Evolutionary conservation across 2,888 invertebrate species (phyloP), one percentile per base, ranked within the genome.

Genomic region (Buathra laborator): DNA sequence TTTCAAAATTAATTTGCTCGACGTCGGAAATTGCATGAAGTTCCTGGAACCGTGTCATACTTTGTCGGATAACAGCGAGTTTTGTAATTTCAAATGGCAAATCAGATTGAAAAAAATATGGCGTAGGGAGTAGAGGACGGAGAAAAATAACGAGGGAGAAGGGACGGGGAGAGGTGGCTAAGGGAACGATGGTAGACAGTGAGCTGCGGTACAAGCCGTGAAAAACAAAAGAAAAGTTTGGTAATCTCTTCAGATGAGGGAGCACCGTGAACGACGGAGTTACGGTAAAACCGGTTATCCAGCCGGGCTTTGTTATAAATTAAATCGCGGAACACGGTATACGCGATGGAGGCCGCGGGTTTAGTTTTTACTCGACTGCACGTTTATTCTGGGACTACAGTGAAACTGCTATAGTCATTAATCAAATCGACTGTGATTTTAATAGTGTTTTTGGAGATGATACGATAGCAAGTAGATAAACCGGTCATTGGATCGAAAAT

Each of bases 201-300:
- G 29, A 67, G 37, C 71, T 24, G 48, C 59, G 43, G 37, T 19
- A n/a, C 10, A 51, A 53, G 43, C 6, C 37, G 43, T 44, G 37
- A 56, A 46, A 84, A 81, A 81, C 67, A 84, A 67, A 84, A 81
- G 51, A 37, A 68, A 84, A 84, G 71, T 76, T 81, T 43, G 77
- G 70, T 84, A 84, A 84, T 84, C 81, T 81, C 46, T 68, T 68
- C 66, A 66, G 75, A 82, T 75, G 64, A 77, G 66, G 56, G 62
- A 80, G 24, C 56, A 24, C 24, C 37, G 24, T 59, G 68, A 43
- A 48, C 64, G 59, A 32, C 43, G 48, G 46, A 75, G 66, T 80
- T 80, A 32, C 68, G 43, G 79, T 62, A 12, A 64, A 77, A 71
- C 32, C 66, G 56, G 78, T 66, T 78, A 43, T 32, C 64, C 19